Base-by-base conservation (phyloP, 2,888 invertebrate genomes). In the Drosophila anceps region DNA sequence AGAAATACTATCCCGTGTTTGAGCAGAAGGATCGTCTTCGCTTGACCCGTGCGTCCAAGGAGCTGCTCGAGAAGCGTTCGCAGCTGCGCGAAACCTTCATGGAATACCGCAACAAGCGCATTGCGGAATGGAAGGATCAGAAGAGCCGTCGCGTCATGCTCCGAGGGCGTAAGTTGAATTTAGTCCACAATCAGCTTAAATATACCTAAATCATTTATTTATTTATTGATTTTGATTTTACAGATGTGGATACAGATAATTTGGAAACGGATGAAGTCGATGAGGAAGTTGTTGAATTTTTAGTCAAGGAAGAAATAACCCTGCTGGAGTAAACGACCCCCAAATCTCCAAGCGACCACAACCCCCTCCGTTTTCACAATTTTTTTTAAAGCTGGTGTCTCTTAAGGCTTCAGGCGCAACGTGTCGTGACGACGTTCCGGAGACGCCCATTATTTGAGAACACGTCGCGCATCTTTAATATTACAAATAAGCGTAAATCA, bases 261-360 rank as follows among this genome's bases (percentile, higher is more conserved):
- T 93, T 98, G 85, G 97, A 97, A 92, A 96, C 96, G 60, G 97
- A 98, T 91, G 98, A 98, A 93, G 95, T 98, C 90, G 98, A 98
- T 93, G 98, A 98, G 92, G 98, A 99, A 94, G 95, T 96, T 92
- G 96, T 99, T 91, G 98, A 99, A 96, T 98, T 98, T 96, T 97
- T 99, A 95, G 95, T 98, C 93, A 98, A 98, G 95, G 98, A 98
- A 94, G 98, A 98, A 95, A 95, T 95, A 91, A 96, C 95, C 24
- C 93, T 95, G 84, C 94, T 97, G 92, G 97, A 97, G 94, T 97
- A 96, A 84, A 87, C 90, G 79, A 83, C 82, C 75, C 77, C 90
- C 76, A 8, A n/a, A 4, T 29, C 5, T 54, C 7, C n/a, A n/a
- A n/a, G 48, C 59, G 33, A n/a, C 55, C 46, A 50, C 60, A 31